Evolutionary conservation across 2,113 vertebrate species (phyloP), one percentile per base, ranked within the genome.

Genomic region (Notarius lentiginosus): DNA sequence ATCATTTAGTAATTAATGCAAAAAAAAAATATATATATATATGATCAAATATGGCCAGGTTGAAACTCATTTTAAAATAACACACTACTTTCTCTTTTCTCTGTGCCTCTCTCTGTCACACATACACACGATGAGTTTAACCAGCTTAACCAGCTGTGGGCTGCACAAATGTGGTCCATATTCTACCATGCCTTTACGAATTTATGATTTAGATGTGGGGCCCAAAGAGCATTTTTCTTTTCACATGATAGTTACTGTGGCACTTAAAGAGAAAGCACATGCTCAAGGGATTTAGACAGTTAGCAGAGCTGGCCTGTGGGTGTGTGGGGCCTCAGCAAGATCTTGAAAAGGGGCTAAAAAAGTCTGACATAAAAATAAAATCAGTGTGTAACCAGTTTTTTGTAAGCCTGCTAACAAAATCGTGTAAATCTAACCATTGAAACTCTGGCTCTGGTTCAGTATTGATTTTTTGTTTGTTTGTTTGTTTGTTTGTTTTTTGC

Each of bases 71-170:
- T 9, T 8, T 65, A 61, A 17, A 66, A 22, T 41, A 79, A 79
- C 27, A 80, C 17, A 24, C 61, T 60, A 61, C 30, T 47, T 81
- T 61, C 9, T 41, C 18, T 61, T 41, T 47, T 60, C 76, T 34
- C 24, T n/a, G 7, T 34, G 49, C 17, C 34, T 61, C 56, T 75
- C 41, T 24, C 58, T 63, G 66, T 55, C n/a, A 70, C 49, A 63
- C 27, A 65, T 34, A n/a, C 53, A 75, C 68, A 77, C 30, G 20
- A 20, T 80, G 70, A 83, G 75, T 79, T 73, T 30, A 47, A 47
- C 61, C 68, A 89, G 55, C 77, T 87, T 88, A 88, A 88, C 85
- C 87, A 89, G 82, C 88, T 86, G 88, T 87, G 86, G 76, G 81
- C 8, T 20, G 60, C 47, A 84, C 79, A 90, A 61, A 87, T 83